Percentiles rank a stretch among this genome's conserved stretches.
These are phyloP conservation scores for Hesperia comma DNA, from an alignment of 2,888 invertebrate species.

Conservation along the genomic window DNA sequence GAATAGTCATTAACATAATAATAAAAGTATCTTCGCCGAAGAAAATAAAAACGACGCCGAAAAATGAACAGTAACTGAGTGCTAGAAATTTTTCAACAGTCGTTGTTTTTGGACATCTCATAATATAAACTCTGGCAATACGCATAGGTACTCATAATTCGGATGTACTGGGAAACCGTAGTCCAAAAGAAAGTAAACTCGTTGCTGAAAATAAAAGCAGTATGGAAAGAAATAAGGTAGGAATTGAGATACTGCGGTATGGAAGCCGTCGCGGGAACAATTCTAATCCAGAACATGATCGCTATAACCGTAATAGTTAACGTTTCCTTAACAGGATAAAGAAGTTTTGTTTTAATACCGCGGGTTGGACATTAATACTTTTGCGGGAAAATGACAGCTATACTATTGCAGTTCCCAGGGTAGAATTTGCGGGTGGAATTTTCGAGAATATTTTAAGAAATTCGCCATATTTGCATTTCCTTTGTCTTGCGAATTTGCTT, in stretches of 20 bases:
- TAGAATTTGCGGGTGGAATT: conserved; percentile 28
- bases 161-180: not conserved
- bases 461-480: conserved; percentile 33
- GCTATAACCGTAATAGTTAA: conserved; percentile 34
- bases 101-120: conserved; percentile 15
- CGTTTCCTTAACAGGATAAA: conserved; percentile 20
- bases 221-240: not conserved
- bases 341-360: conserved; percentile 35
- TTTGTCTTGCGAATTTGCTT: conserved; percentile 34
- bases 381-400: conserved; percentile 32
- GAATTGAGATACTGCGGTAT: conserved; percentile 6
- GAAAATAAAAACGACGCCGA: conserved; percentile 5
- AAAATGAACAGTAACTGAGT: too few relatives aligned
- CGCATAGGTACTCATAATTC: not conserved
- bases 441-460: conserved; percentile 31
- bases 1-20: conserved; percentile 5
- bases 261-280: not conserved
- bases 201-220: not conserved
- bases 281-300: conserved; percentile 25
- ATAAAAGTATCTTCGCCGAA: not conserved
- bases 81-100: conserved; percentile 21
- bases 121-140: conserved; percentile 20
- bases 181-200: not conserved
- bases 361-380: conserved; percentile 28
- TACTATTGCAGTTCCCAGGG: conserved; percentile 26